Evolutionary conservation across 1,140 invertebrate genomes (phyloP), one percentile per base, ranked within the genome.

Genomic region (Sarcophaga peregrina): DNA sequence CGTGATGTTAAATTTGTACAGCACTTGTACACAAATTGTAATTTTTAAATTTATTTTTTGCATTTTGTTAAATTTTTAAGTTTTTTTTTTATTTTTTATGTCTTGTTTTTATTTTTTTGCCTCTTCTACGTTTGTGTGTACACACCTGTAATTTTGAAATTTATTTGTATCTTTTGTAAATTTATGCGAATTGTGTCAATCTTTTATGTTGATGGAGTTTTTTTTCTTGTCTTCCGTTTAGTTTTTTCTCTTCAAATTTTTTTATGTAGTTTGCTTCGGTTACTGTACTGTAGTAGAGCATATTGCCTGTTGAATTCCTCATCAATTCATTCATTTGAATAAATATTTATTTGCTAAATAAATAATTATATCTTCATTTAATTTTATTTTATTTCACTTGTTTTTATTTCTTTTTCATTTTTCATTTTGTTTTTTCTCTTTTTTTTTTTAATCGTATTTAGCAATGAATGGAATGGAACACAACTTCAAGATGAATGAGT

Each of bases 151-250:
- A 37, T 68, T 68, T 20, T n/a, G 17, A 68, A 20, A 68, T 68
- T 25, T 68, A 68, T 68, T 68, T 68, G 62, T 68, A 68, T 20
- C 62, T 68, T 15, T 68, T 68, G 62, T 68, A 68, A 68, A 68
- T 68, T 68, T 68, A 68, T 68, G 62, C 62, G 62, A 68, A 68
- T 68, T 68, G 62, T 68, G 62, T 68, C 62, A 68, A 68, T 68
- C 62, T 68, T 20, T 68, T 7, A 20, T 68, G 62, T 68, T 68
- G 62, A 68, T 68, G n/a, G 17, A 68, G 62, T 68, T 68, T 68
- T n/a, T 68, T 68, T 20, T 8, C 20, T 9, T 50, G 11, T 52
- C 50, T 52, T 9, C 13, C n/a, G n/a, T n/a, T n/a, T n/a, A n/a
- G 11, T 68, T 68, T 8, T 68, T 68, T 25, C 8, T 37, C n/a